Conservation (phyloP, 2,797 vertebrate species). For the Sebastes kiyomatsui region DNA sequence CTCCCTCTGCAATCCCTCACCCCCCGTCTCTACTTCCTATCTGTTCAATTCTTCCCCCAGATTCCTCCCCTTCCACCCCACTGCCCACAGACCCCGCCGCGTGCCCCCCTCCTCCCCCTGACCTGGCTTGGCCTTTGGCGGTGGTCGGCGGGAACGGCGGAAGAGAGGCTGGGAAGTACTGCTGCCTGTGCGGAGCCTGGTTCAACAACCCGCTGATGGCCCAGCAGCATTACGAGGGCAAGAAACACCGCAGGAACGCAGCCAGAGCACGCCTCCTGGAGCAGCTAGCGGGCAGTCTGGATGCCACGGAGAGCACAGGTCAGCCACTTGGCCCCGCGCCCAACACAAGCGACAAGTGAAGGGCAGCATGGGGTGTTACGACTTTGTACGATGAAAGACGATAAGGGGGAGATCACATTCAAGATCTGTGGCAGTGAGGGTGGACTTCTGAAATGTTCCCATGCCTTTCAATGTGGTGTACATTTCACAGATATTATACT, state of each 20-base stretch:
- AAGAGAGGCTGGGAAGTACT: slow-evolving; percentile 85
- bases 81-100: slow-evolving; percentile 67
- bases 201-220: slow-evolving; percentile 91
- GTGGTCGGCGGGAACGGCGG: slow-evolving; percentile 74
- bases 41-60: slow-evolving; percentile 48
- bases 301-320: slow-evolving; percentile 87
- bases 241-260: slow-evolving; percentile 88
- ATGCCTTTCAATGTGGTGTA: slow-evolving; percentile 32
- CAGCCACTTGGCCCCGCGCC: slow-evolving; percentile 53
- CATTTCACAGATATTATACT: slow-evolving; percentile 32
- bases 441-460: slow-evolving; percentile 33
- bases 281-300: slow-evolving; percentile 84
- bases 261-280: slow-evolving; percentile 84
- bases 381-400: slow-evolving; percentile 50
- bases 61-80: slow-evolving; percentile 80
- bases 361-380: slow-evolving; percentile 17
- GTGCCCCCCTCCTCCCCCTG: slow-evolving; percentile 62
- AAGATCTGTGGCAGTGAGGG: slow-evolving; percentile 23
- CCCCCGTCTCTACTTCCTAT: neutral
- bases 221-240: slow-evolving; percentile 89
- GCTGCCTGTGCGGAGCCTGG: slow-evolving; percentile 87
- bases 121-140: slow-evolving; percentile 69
- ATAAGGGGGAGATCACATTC: slow-evolving; percentile 56
- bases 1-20: neutral
- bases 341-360: slow-evolving; percentile 24